Evolutionary conservation across 1,140 invertebrate genomes (phyloP).

Genomic region (Zaprionus camerounensis): DNA sequence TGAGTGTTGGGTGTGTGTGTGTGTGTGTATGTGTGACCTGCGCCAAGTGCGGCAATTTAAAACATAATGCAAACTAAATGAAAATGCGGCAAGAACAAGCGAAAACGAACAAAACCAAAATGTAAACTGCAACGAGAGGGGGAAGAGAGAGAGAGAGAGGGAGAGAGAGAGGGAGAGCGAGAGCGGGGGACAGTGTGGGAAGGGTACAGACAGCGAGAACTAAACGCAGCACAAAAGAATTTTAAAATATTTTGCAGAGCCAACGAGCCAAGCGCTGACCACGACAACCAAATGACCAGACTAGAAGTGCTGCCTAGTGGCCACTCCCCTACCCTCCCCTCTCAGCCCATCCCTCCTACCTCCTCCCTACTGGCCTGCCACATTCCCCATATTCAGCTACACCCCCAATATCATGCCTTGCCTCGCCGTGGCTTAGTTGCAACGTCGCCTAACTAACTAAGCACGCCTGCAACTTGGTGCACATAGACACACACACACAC

Average conservation of each 20-base stretch:
- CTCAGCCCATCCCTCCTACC: not conserved
- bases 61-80: constrained; percentile 83
- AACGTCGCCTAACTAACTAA: constrained; percentile 61
- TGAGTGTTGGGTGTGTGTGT: not conserved
- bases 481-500: constrained; percentile 1
- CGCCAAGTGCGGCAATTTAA: constrained; percentile 73
- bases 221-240: constrained; percentile 68
- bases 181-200: not conserved
- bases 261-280: constrained; percentile 55
- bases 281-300: constrained; percentile 53
- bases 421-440: not conserved
- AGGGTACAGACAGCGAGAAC: constrained; percentile 8
- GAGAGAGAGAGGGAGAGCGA: not conserved
- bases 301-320: not conserved
- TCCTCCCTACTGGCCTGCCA: not conserved
- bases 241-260: constrained; percentile 72
- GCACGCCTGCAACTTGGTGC: constrained; percentile 36
- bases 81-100: constrained; percentile 63
- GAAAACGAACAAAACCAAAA: constrained; percentile 2
- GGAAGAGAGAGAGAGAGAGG: not conserved
- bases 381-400: not conserved
- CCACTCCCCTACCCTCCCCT: constrained; percentile 1
- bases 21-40: constrained; percentile 41
- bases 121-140: not conserved
- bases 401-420: not conserved